Evolutionary conservation across 2,797 vertebrate species (phyloP), one percentile per base, ranked within the genome.

Genomic region (Nyctalus aviator): DNA sequence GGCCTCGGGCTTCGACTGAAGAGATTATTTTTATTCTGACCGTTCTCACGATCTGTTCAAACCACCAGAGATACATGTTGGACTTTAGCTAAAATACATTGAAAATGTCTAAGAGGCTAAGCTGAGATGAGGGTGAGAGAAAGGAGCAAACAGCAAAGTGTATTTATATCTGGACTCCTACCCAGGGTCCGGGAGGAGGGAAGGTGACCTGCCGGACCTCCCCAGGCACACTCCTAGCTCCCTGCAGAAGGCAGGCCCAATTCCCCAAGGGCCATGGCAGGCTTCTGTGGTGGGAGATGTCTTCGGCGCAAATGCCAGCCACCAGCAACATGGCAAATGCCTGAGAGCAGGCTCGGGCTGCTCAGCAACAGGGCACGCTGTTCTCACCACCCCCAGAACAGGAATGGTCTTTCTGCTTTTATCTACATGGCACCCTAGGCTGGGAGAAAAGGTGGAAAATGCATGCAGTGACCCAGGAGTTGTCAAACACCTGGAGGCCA

Each of bases 221-320:
- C 90, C 75, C 64, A 77, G 55, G 79, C 62, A 55, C 53, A n/a
- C 5, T 20, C n/a, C 66, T 55, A 91, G 82, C 72, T 89, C 69
- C 89, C 89, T 30, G 73, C 91, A 83, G 78, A 90, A 92, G 83
- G 59, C 77, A 72, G 91, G 27, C 59, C 92, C 95, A 91, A 95
- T 95, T 88, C 96, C 93, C 75, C 7, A 68, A 62, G 96, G 88
- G 95, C 10, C 8, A 6, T 0, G 83, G 57, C 77, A 82, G 85
- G 82, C 59, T 64, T 84, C 37, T 53, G 77, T 53, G 62, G 66
- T 88, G 72, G 88, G 88, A 89, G 76, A 96, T 25, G 35, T 79
- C 93, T 75, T 95, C 35, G 15, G 72, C 66, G 64, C 92, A 89
- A 93, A 95, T 93, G 86, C 96, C 92, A 94, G 88, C 91, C 15